A percentile compares a stretch with the other conserved stretches of the same genome.
These are phyloP conservation scores for Petrophora chlorosata DNA, from an alignment of 2,888 invertebrate genomes.

Conservation along the genomic window DNA sequence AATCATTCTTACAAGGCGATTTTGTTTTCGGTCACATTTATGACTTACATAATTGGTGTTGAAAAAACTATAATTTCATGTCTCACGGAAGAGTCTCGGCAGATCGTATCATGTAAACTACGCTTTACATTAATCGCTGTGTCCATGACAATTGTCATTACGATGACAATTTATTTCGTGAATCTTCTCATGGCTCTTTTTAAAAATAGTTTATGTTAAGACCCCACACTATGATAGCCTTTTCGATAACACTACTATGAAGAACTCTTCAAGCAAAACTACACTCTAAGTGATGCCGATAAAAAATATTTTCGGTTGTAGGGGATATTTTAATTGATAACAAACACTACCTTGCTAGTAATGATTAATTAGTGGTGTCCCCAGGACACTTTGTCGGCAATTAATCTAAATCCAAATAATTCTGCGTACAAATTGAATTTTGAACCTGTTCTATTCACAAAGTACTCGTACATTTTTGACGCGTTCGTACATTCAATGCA, in stretches of 20 bases:
- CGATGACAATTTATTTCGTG: slow-evolving; percentile 70
- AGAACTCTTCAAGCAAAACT: slow-evolving; percentile 32
- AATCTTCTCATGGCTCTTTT: slow-evolving; percentile 58
- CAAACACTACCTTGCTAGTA: slow-evolving; percentile 59
- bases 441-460: slow-evolving; percentile 60
- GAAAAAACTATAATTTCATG: slow-evolving; percentile 68
- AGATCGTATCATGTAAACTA: slow-evolving; percentile 75
- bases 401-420: slow-evolving; percentile 71
- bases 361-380: slow-evolving; percentile 78
- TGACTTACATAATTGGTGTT: slow-evolving; percentile 64
- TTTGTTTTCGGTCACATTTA: slow-evolving; percentile 65
- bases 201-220: slow-evolving; percentile 49
- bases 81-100: slow-evolving; percentile 66
- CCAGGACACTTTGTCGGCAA: slow-evolving; percentile 69
- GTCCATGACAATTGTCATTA: slow-evolving; percentile 64
- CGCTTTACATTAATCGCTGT: slow-evolving; percentile 70
- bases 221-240: slow-evolving; percentile 70
- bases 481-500: slow-evolving; percentile 57
- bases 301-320: slow-evolving; percentile 14
- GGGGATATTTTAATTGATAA: slow-evolving; percentile 65
- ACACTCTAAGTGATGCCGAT: slow-evolving; percentile 21
- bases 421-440: slow-evolving; percentile 70
- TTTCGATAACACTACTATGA: slow-evolving; percentile 41
- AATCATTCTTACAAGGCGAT: slow-evolving; percentile 51
- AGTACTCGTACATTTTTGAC: slow-evolving; percentile 56